phyloP scores from a whole-genome alignment of 2,113 vertebrate species.

The Uria lomvia region DNA sequence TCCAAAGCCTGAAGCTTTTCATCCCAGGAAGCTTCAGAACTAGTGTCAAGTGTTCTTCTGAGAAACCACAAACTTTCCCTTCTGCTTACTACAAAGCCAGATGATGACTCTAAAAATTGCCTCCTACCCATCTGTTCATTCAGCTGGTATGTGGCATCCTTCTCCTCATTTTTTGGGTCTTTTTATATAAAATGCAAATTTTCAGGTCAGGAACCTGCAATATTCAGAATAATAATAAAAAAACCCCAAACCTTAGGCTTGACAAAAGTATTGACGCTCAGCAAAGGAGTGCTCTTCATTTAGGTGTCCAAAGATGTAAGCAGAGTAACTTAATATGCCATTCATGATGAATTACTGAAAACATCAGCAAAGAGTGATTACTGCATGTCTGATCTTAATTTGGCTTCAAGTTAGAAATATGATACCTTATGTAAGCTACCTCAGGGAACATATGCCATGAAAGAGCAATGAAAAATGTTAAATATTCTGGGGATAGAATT shows the following conservation, averaged over 20 bases:
- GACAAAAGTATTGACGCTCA: not conserved
- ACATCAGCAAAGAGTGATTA: not conserved
- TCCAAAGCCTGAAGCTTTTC: not conserved
- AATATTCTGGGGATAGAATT: not conserved
- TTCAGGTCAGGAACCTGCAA: not conserved
- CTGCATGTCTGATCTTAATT: conserved; percentile 2
- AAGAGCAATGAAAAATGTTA: conserved; percentile 17
- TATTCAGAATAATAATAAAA: not conserved
- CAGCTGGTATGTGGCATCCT: not conserved
- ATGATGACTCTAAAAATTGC: conserved; percentile 15
- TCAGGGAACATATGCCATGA: conserved; percentile 10
- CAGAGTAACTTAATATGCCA: not conserved
- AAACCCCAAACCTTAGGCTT: not conserved
- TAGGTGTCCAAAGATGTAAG: not conserved
- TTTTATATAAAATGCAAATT: not conserved
- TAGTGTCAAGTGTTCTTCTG: not conserved
- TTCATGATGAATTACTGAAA: not conserved
- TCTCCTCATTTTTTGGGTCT: not conserved
- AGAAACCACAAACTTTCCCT: not conserved
- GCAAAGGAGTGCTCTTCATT: not conserved
- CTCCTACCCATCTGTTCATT: conserved; percentile 9
- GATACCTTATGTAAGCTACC: not conserved
- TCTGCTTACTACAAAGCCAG: not conserved
- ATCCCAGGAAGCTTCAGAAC: not conserved
- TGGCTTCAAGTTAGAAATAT: not conserved